Percentiles rank a stretch among this genome's conserved stretches.
These are phyloP conservation scores for Cybosia mesomella DNA, from an alignment of 2,888 invertebrate species.

Conservation along the genomic window DNA sequence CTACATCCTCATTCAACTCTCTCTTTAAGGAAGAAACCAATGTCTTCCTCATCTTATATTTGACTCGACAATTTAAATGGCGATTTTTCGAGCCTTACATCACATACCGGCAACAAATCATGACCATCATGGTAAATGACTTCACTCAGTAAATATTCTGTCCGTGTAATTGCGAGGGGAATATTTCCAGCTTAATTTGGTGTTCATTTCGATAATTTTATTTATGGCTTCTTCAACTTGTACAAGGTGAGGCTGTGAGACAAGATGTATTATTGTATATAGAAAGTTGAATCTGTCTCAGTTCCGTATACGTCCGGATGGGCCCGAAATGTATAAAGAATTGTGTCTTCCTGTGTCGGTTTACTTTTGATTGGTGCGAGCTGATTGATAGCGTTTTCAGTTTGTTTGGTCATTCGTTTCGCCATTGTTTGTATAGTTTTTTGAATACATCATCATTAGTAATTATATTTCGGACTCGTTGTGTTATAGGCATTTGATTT, in stretches of 20 bases:
- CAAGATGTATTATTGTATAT: constrained; percentile 48
- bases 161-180: constrained; percentile 45
- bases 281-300: constrained; percentile 48
- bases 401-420: constrained; percentile 9
- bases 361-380: constrained; percentile 28
- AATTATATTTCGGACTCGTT: not conserved
- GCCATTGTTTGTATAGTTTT: not conserved
- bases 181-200: constrained; percentile 42
- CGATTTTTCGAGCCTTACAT: constrained; percentile 33
- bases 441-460: not conserved
- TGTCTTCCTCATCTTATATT: constrained; percentile 60
- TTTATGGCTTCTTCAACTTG: constrained; percentile 44
- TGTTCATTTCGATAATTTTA: constrained; percentile 45
- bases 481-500: not conserved
- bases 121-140: constrained; percentile 53
- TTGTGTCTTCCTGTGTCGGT: constrained; percentile 22
- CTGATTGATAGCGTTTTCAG: constrained; percentile 27
- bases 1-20: constrained; percentile 60
- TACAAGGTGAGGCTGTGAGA: constrained; percentile 20
- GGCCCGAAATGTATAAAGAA: constrained; percentile 28
- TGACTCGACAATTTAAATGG: constrained; percentile 51
- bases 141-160: constrained; percentile 44
- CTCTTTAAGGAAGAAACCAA: constrained; percentile 62
- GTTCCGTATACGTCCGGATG: constrained; percentile 33
- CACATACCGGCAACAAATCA: constrained; percentile 45